Conservation (phyloP, 1,140 invertebrate species). For the Drosophila trapezifrons region DNA sequence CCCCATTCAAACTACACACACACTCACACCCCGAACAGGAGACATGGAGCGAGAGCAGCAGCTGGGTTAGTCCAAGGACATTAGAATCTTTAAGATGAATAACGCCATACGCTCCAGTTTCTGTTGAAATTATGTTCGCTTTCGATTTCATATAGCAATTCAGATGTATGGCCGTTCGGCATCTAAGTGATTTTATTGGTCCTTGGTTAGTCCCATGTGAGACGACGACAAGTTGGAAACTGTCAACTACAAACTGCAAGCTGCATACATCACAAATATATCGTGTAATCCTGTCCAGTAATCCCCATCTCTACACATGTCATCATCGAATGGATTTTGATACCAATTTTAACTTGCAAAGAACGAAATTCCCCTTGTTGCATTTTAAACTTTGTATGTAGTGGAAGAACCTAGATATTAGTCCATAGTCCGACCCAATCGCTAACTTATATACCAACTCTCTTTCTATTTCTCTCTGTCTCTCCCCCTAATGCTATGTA, state of each 20-base stretch:
- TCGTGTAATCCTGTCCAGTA: slow-evolving; percentile 8
- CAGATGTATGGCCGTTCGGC: too few species aligned
- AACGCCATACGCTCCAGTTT: too few species aligned
- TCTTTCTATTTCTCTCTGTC: slow-evolving; percentile 79
- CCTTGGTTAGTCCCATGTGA: too few species aligned
- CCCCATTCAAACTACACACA: slow-evolving; percentile 10
- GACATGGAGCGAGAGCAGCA: slow-evolving; percentile 34
- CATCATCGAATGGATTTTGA: slow-evolving; percentile 61
- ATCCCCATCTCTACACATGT: slow-evolving; percentile 41
- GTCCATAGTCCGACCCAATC: slow-evolving; percentile 64
- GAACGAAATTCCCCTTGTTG: slow-evolving; percentile 43
- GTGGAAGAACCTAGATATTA: slow-evolving; percentile 55
- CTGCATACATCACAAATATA: slow-evolving; percentile 26
- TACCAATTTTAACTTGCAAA: slow-evolving; percentile 69
- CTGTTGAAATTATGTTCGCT: too few species aligned
- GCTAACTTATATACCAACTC: slow-evolving; percentile 74
- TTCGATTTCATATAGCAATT: too few species aligned
- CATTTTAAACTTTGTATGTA: slow-evolving; percentile 73
- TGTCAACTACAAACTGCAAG: slow-evolving; percentile 49
- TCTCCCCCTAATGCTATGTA: slow-evolving; percentile 69
- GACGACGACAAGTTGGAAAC: slow-evolving; percentile 33
- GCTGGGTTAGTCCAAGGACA: slow-evolving; percentile 30
- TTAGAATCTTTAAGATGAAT: too few species aligned
- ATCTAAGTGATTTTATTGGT: too few species aligned
- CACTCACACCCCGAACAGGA: slow-evolving; percentile 4